Conservation (phyloP, 1,140 invertebrate species). For the fruit fly (Drosophila melanogaster) region DNA sequence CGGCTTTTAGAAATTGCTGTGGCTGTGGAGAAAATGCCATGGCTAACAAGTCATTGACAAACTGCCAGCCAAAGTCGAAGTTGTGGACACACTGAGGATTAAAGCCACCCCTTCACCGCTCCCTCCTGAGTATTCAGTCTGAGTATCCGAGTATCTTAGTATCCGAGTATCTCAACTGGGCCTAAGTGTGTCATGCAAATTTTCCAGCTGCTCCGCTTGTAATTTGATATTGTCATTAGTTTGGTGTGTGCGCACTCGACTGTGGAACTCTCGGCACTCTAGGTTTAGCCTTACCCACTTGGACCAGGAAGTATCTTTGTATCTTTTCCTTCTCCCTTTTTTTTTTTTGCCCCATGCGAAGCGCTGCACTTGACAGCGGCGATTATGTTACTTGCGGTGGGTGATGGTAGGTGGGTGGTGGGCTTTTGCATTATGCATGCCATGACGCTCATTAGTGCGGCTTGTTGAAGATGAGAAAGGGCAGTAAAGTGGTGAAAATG, state of each 20-base stretch:
- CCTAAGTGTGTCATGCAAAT: slow-evolving; percentile 78
- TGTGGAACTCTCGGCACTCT: slow-evolving; percentile 43
- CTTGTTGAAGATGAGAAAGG: slow-evolving; percentile 55
- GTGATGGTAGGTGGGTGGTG: slow-evolving; percentile 9
- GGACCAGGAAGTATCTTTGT: slow-evolving; percentile 75
- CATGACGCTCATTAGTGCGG: slow-evolving; percentile 74
- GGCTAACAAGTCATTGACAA: slow-evolving; percentile 70
- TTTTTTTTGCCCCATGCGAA: slow-evolving; percentile 44
- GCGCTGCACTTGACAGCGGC: slow-evolving; percentile 75
- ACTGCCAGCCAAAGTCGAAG: slow-evolving; percentile 55
- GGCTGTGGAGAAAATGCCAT: slow-evolving; percentile 60
- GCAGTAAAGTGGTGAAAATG: slow-evolving; percentile 18
- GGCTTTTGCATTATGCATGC: slow-evolving; percentile 75
- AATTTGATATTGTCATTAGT: slow-evolving; percentile 81
- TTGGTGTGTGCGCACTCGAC: slow-evolving; percentile 74
- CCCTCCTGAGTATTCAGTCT: slow-evolving; percentile 4
- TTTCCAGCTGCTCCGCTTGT: slow-evolving; percentile 49
- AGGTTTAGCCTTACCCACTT: slow-evolving; percentile 22
- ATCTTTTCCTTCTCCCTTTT: slow-evolving; percentile 41
- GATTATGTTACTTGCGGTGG: slow-evolving; percentile 72
- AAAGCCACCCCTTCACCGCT: slow-evolving; percentile 28
- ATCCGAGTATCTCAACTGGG: slow-evolving; percentile 9
- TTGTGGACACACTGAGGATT: slow-evolving; percentile 64
- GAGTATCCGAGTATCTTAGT: slow-evolving; percentile 8
- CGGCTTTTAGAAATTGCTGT: slow-evolving; percentile 61